Conservation (phyloP, 1,140 invertebrate species). For the Caenorhabditis latens region DNA sequence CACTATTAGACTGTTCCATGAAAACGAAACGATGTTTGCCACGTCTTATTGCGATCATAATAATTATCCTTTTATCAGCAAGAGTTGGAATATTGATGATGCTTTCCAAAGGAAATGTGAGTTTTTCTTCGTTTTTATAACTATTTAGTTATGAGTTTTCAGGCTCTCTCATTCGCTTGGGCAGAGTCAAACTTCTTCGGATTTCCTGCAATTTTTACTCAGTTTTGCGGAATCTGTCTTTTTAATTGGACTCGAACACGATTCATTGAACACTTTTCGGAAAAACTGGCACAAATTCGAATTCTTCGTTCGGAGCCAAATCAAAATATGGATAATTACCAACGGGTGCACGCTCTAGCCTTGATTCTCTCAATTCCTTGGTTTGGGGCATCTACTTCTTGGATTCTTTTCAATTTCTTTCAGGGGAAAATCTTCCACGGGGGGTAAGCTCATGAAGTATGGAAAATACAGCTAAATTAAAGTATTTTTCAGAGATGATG, state of each 20-base stretch:
- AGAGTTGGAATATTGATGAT: conserved; percentile 22
- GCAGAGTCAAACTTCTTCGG: conserved; percentile 15
- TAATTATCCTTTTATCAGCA: background rate
- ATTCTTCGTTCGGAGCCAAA: background rate
- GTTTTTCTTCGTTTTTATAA: background rate
- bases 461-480: background rate
- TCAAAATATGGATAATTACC: background rate
- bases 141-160: background rate
- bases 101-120: background rate
- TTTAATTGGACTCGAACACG: background rate
- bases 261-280: background rate
- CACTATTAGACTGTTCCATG: background rate
- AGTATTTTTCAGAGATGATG: conserved; percentile 1
- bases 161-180: conserved; percentile 4
- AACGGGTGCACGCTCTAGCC: background rate
- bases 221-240: background rate
- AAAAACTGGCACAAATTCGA: background rate
- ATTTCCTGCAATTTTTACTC: background rate
- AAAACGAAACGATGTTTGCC: background rate
- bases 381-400: background rate
- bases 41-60: background rate
- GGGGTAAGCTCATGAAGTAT: background rate
- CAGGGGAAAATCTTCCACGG: background rate
- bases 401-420: background rate
- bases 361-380: background rate